Evolutionary conservation across 2,888 invertebrate genomes (phyloP), one percentile per base, ranked within the genome.

Genomic region (Drosophila antonietae): DNA sequence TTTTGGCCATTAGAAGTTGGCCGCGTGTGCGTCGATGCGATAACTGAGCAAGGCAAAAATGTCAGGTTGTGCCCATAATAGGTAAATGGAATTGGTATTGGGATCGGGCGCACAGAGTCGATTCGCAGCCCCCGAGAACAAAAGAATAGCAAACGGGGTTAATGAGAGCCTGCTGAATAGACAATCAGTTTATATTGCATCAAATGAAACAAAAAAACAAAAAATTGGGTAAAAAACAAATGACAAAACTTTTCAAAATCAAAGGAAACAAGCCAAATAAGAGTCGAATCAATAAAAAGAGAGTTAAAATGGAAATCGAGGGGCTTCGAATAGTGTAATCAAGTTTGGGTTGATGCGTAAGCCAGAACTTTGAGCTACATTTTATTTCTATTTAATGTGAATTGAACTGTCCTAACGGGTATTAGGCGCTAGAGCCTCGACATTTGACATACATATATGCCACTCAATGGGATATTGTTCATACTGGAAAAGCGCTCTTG

Each of bases 1-100:
- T 66, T 52, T 66, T 31, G 51, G 68, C 60, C 66, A 55, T 65
- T 69, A 47, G 31, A 67, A 49, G 62, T 63, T 75, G 63, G 20
- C 43, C 56, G 62, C 56, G 73, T 70, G 77, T 83, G 81, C 83
- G 77, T 64, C 77, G 67, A 68, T 61, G 83, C 81, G 81, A 81
- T 85, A 85, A 83, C 68, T 74, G 69, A 55, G 59, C 44, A 64
- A 65, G 47, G 75, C 47, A 51, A 64, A 74, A 77, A 77, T 78
- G 63, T 70, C 77, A 77, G 79, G 79, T 66, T 71, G 66, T 57
- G 52, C 28, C 55, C 52, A 67, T 67, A 56, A 56, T 65, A 61
- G 72, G 59, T 56, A 66, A 75, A 72, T 75, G 64, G 64, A 44
- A 61, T 67, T 73, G 73, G 60, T 28, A 61, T 67, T 73, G 73